These are phyloP conservation scores for Acanthosoma haemorrhoidale DNA, from an alignment of 2,888 invertebrate species.

Conservation along the genomic window DNA sequence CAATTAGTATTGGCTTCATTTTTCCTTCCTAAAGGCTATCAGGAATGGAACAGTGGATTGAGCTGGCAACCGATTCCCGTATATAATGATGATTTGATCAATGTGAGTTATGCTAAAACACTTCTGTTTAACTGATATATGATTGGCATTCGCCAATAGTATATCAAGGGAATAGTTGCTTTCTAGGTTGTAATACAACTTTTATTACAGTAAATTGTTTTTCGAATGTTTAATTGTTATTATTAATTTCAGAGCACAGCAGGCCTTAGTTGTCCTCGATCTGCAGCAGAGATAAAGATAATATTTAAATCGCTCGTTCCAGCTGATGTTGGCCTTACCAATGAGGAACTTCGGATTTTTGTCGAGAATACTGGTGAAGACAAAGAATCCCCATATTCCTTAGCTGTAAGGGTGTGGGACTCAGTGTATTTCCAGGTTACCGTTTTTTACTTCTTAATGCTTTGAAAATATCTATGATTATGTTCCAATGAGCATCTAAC, in stretches of 20 bases:
- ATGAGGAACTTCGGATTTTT: neutral
- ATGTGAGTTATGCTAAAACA: no score
- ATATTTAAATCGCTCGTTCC: neutral
- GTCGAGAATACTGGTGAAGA: neutral
- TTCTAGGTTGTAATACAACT: no score
- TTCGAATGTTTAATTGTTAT: no score
- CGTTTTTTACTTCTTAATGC: neutral
- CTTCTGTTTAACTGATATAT: no score
- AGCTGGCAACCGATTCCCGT: slow-evolving; percentile 20
- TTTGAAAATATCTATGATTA: no score
- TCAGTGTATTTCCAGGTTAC: neutral
- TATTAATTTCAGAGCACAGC: neutral
- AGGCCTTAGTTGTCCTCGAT: neutral
- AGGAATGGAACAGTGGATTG: neutral
- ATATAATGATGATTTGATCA: neutral
- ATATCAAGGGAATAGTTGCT: no score
- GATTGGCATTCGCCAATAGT: no score
- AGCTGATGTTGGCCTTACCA: neutral
- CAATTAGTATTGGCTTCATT: neutral
- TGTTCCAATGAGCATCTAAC: no score
- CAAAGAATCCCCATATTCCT: neutral
- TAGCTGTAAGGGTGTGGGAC: neutral
- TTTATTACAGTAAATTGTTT: no score
- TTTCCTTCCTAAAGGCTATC: neutral
- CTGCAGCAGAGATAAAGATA: neutral